phyloP scores from a whole-genome alignment of 2,888 invertebrate species.

The Atrina japonica region DNA sequence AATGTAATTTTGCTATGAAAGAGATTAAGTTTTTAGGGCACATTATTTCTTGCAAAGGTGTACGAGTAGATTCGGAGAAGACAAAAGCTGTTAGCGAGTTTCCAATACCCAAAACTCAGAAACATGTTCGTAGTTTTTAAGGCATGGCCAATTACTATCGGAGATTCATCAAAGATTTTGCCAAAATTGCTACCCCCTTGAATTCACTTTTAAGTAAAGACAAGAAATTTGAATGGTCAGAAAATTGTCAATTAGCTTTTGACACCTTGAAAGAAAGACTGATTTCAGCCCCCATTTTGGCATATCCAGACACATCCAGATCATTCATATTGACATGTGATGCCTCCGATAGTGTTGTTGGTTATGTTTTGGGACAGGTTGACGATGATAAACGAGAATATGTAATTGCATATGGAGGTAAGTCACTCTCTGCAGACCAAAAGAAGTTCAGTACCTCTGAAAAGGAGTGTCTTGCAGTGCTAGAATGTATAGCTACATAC shows the following conservation, averaged over 20 bases:
- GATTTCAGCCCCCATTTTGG: conserved; percentile 44
- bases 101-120: conserved; percentile 37
- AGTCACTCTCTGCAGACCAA: conserved; percentile 35
- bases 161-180: conserved; percentile 47
- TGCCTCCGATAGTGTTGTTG: conserved; percentile 40
- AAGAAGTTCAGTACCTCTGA: conserved; percentile 22
- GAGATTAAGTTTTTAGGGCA: conserved; percentile 31
- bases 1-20: conserved; percentile 38
- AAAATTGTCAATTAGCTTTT: conserved; percentile 44
- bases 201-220: conserved; percentile 45
- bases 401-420: conserved; percentile 52
- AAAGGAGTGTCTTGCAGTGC: conserved; percentile 36
- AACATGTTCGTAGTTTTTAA: conserved; percentile 35
- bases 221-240: conserved; percentile 46
- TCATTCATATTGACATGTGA: conserved; percentile 47
- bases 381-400: conserved; percentile 41
- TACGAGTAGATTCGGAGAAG: conserved; percentile 38
- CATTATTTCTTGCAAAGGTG: conserved; percentile 39
- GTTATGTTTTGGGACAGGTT: conserved; percentile 41
- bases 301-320: conserved; percentile 43
- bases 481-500: conserved; percentile 15
- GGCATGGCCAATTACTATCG: conserved; percentile 50
- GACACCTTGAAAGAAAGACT: conserved; percentile 29
- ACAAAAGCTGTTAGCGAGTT: conserved; percentile 34
- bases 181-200: conserved; percentile 48